Conservation (phyloP, 2,113 vertebrate species). For the Nibea albiflora region DNA sequence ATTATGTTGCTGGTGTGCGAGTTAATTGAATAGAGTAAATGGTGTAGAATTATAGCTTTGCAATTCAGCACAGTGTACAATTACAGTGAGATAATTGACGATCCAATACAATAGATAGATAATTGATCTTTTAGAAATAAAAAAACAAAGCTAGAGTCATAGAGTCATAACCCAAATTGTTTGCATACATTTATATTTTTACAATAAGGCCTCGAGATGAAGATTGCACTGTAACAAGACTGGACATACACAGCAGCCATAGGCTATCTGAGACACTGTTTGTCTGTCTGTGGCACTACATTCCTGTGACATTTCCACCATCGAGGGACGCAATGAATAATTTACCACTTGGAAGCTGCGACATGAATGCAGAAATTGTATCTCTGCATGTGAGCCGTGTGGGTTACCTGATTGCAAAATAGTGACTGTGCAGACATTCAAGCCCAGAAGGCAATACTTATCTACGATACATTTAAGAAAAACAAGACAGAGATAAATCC, state of each 20-base stretch:
- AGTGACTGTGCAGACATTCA: slow-evolving; percentile 28
- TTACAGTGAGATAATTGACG: slow-evolving; percentile 35
- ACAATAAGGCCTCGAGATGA: not conserved
- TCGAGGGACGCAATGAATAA: slow-evolving; percentile 76
- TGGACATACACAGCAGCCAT: slow-evolving; percentile 1
- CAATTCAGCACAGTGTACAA: slow-evolving; percentile 29
- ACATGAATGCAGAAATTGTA: slow-evolving; percentile 62
- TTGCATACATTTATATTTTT: not conserved
- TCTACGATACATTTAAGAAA: not conserved
- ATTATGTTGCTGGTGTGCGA: slow-evolving; percentile 61
- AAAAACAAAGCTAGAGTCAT: not conserved
- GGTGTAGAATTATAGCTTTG: slow-evolving; percentile 50
- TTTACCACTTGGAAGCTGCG: slow-evolving; percentile 62
- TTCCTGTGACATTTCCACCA: slow-evolving; percentile 77
- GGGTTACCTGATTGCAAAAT: slow-evolving; percentile 45
- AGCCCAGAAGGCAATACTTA: slow-evolving; percentile 9
- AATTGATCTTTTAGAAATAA: slow-evolving; percentile 31
- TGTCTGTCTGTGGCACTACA: slow-evolving; percentile 44
- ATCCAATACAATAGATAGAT: slow-evolving; percentile 15
- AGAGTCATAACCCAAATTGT: not conserved
- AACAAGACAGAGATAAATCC: not conserved
- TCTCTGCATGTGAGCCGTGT: slow-evolving; percentile 47
- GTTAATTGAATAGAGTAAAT: slow-evolving; percentile 63
- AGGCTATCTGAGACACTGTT: slow-evolving; percentile 53
- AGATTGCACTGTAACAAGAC: not conserved